phyloP scores from a whole-genome alignment of 2,113 vertebrate genomes.

The Scytalopus superciliaris region DNA sequence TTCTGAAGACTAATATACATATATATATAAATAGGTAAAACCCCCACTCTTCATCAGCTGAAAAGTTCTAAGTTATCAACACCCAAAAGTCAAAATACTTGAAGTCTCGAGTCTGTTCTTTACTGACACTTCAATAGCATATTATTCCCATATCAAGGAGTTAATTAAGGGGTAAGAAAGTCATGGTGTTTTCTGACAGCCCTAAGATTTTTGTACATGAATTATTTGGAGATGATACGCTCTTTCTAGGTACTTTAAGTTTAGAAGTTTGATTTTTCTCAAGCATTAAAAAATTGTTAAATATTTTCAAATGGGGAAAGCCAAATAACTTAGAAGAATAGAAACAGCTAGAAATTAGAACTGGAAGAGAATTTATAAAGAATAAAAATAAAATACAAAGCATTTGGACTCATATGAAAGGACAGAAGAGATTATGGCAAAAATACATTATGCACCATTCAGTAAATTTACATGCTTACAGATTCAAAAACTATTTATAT shows the following conservation, averaged over 20 bases:
- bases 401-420: not conserved
- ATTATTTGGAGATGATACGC: not conserved
- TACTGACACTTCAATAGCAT: not conserved
- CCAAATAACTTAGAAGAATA: not conserved
- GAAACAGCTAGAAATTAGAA: not conserved
- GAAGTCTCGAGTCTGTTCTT: not conserved
- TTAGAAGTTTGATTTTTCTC: not conserved
- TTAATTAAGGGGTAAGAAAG: not conserved
- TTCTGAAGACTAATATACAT: not conserved
- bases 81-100: not conserved
- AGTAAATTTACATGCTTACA: not conserved
- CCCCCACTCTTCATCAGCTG: rapidly evolving
- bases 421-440: not conserved
- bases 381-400: not conserved
- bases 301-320: not conserved
- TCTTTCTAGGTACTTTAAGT: not conserved
- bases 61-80: not conserved
- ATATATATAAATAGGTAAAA: not conserved
- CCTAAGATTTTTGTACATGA: not conserved
- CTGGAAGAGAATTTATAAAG: not conserved
- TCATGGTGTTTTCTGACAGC: not conserved
- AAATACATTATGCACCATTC: not conserved
- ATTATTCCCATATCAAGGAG: not conserved
- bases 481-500: not conserved
- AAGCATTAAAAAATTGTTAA: not conserved